phyloP scores from a whole-genome alignment of 1,140 invertebrate species.

The Drosophila tani region DNA sequence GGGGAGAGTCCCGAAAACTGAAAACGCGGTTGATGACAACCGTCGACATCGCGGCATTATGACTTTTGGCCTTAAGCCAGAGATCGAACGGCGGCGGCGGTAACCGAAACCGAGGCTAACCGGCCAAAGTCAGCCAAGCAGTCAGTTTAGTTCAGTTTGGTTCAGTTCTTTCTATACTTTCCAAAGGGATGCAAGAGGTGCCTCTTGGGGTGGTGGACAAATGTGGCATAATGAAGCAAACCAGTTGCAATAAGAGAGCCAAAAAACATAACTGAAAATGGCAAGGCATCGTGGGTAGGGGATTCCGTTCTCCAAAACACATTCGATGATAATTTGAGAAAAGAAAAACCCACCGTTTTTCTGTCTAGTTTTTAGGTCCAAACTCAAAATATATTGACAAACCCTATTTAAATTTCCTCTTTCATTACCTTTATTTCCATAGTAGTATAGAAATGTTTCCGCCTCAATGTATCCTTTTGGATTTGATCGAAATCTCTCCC shows the following conservation, averaged over 20 bases:
- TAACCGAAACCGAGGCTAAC: constrained; percentile 52
- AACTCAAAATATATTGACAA: background rate
- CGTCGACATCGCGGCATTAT: constrained; percentile 65
- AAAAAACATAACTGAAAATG: constrained; percentile 46
- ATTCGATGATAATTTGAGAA: background rate
- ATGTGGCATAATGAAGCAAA: constrained; percentile 62
- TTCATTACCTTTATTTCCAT: no score
- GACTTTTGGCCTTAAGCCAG: constrained; percentile 67
- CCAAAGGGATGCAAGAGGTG: constrained; percentile 1
- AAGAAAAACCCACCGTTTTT: background rate
- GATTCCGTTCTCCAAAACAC: background rate
- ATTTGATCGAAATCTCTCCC: background rate
- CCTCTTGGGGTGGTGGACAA: constrained; percentile 35
- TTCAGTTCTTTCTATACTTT: constrained; percentile 21
- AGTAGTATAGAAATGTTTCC: background rate
- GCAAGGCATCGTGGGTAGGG: background rate
- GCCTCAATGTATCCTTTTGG: no score
- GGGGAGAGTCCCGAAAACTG: background rate
- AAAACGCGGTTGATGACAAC: constrained; percentile 58
- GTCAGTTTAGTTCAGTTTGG: constrained; percentile 43
- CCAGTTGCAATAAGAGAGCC: constrained; percentile 41
- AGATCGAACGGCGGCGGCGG: constrained; percentile 39
- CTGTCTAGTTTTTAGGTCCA: background rate
- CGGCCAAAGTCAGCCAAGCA: constrained; percentile 59
- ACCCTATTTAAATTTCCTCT: no score